Conservation (phyloP, 2,888 invertebrate species). For the Malthinus flaveolus region DNA sequence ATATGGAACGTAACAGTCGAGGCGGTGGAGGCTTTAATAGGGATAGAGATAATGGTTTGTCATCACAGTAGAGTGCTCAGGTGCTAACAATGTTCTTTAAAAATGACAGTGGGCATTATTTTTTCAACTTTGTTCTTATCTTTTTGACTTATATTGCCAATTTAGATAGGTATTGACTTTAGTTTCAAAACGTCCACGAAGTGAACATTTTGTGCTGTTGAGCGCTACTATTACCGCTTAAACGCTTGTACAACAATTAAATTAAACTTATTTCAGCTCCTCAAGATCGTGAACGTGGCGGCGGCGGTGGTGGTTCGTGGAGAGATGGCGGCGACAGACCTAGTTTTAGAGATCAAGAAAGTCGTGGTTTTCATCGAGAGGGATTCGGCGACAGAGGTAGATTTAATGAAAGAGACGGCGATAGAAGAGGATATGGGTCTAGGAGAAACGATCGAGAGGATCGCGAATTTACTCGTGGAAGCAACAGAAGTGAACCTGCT, state of each 20-base stretch:
- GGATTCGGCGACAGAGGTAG: conserved; percentile 43
- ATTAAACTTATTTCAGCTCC: too few relatives aligned
- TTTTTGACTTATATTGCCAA: too few relatives aligned
- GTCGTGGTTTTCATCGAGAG: conserved; percentile 38
- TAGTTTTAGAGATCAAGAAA: conserved; percentile 39
- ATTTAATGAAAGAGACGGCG: conserved; percentile 35
- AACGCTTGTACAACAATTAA: too few relatives aligned
- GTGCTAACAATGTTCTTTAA: too few relatives aligned
- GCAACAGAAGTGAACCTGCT: conserved; percentile 40
- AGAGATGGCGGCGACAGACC: conserved; percentile 53
- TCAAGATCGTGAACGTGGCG: conserved; percentile 31
- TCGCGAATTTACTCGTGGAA: conserved; percentile 35
- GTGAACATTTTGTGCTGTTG: too few relatives aligned
- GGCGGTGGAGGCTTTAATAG: conserved; percentile 45
- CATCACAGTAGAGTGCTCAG: too few relatives aligned
- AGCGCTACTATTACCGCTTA: too few relatives aligned
- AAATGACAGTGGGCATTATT: too few relatives aligned
- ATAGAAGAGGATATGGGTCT: conserved; percentile 36
- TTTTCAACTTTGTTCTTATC: too few relatives aligned
- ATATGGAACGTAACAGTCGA: conserved; percentile 38
- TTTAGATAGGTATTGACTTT: too few relatives aligned
- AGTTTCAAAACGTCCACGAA: too few relatives aligned
- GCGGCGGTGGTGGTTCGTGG: conserved; percentile 55
- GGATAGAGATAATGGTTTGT: conserved; percentile 24
- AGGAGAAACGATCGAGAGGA: conserved; percentile 38